Percentiles rank a stretch among this genome's conserved stretches.
These are phyloP conservation scores for Eupithecia dodoneata DNA, from an alignment of 2,888 invertebrate genomes.

Conservation along the genomic window DNA sequence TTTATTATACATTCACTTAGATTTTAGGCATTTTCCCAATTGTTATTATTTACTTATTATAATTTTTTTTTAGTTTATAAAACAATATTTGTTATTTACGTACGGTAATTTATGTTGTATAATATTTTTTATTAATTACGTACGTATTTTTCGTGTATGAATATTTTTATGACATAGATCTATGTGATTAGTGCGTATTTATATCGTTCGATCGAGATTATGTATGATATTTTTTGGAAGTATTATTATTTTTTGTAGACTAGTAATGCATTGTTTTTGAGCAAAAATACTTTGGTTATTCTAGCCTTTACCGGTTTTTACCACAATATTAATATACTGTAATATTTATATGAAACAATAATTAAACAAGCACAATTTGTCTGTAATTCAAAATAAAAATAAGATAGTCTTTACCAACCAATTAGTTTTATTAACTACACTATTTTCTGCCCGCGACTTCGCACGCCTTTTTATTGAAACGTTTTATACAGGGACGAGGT, in stretches of 20 bases:
- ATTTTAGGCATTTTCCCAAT: neutral
- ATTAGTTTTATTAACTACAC: conserved; percentile 16
- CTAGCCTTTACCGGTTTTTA: neutral
- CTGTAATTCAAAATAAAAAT: conserved; percentile 22
- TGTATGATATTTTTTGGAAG: conserved; percentile 41
- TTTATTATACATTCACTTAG: conserved; percentile 9
- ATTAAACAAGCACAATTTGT: conserved; percentile 22
- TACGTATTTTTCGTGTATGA: conserved; percentile 20
- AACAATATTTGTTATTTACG: conserved; percentile 7
- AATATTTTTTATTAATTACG: neutral
- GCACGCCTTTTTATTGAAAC: no score
- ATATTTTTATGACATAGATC: conserved; percentile 33
- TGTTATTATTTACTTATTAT: neutral
- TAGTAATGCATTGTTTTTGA: conserved; percentile 46
- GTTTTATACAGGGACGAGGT: no score
- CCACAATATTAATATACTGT: conserved; percentile 29
- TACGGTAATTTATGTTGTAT: neutral
- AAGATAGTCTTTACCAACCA: conserved; percentile 19
- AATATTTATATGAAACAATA: conserved; percentile 24
- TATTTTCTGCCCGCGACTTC: neutral
- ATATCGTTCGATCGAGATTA: conserved; percentile 32
- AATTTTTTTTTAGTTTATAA: neutral
- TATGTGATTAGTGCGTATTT: conserved; percentile 50
- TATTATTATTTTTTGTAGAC: conserved; percentile 45
- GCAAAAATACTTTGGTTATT: conserved; percentile 58